phyloP scores from a whole-genome alignment of 2,113 vertebrate species.

The Dendrocopos noguchii region DNA sequence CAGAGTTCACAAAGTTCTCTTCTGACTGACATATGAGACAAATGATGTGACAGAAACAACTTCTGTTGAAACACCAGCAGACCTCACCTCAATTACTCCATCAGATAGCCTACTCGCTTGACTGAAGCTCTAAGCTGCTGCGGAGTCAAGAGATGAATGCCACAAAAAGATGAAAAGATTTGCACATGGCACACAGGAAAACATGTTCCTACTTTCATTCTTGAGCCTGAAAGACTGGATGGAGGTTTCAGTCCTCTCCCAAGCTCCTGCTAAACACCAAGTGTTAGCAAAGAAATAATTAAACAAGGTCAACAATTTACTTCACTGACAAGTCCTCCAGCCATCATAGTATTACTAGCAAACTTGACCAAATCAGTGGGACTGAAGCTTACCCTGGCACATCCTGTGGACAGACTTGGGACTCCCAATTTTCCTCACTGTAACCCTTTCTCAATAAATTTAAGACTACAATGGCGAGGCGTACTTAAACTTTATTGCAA shows the following conservation, averaged over 20 bases:
- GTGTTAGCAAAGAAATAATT: neutral
- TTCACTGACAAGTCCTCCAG: rapidly evolving
- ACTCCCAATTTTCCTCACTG: neutral
- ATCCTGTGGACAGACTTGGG: neutral
- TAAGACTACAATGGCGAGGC: neutral
- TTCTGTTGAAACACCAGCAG: neutral
- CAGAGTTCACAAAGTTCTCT: neutral
- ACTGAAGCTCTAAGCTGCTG: neutral
- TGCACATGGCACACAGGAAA: neutral
- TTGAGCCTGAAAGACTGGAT: neutral
- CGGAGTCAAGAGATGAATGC: neutral
- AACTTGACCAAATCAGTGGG: neutral
- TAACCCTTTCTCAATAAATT: neutral
- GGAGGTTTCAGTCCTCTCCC: neutral
- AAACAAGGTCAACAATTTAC: neutral
- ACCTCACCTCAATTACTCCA: neutral
- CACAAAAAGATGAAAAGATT: neutral
- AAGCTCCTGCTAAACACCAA: neutral
- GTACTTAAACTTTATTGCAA: neutral
- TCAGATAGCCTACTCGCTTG: neutral
- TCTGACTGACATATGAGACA: neutral
- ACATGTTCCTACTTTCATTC: neutral
- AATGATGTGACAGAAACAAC: neutral
- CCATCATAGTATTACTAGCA: neutral
- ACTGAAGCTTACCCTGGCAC: neutral